These are phyloP conservation scores for Lasioglossum baleicum DNA, from an alignment of 1,140 invertebrate genomes.

Conservation along the genomic window DNA sequence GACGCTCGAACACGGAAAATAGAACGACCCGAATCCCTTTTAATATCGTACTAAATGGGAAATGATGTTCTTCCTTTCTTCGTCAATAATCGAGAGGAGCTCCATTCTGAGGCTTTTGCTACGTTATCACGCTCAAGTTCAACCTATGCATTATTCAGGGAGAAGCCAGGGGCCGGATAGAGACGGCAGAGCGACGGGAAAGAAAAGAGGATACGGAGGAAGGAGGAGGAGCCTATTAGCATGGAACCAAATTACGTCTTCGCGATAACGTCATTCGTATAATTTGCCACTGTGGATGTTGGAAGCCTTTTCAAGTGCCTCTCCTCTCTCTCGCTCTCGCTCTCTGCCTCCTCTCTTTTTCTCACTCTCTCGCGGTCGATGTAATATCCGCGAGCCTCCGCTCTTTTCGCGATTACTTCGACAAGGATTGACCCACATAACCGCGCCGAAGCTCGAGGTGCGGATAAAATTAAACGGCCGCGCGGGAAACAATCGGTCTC, in stretches of 20 bases:
- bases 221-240: slow-evolving; percentile 70
- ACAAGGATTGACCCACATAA: slow-evolving; percentile 39
- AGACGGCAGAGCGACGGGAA: slow-evolving; percentile 28
- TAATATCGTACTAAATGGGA: slow-evolving; percentile 73
- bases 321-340: not conserved
- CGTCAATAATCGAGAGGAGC: slow-evolving; percentile 62
- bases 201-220: slow-evolving; percentile 31
- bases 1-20: slow-evolving; percentile 59
- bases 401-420: slow-evolving; percentile 25
- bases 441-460: not conserved
- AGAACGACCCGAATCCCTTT: slow-evolving; percentile 69
- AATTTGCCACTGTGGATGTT: slow-evolving; percentile 60
- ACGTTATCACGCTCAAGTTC: slow-evolving; percentile 74
- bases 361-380: not conserved
- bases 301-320: slow-evolving; percentile 43
- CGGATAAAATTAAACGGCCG: slow-evolving; percentile 33
- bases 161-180: slow-evolving; percentile 40
- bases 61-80: slow-evolving; percentile 70
- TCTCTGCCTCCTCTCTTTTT: too few relatives aligned
- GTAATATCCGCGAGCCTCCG: slow-evolving; percentile 35
- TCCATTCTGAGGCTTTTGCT: slow-evolving; percentile 58
- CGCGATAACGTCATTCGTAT: slow-evolving; percentile 73
- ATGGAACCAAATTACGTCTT: slow-evolving; percentile 76
- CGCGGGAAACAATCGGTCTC: not conserved
- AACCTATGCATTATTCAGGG: slow-evolving; percentile 75